These are phyloP conservation scores for Caenorhabditis inopinata DNA, from an alignment of 1,140 invertebrate genomes.

Conservation along the genomic window DNA sequence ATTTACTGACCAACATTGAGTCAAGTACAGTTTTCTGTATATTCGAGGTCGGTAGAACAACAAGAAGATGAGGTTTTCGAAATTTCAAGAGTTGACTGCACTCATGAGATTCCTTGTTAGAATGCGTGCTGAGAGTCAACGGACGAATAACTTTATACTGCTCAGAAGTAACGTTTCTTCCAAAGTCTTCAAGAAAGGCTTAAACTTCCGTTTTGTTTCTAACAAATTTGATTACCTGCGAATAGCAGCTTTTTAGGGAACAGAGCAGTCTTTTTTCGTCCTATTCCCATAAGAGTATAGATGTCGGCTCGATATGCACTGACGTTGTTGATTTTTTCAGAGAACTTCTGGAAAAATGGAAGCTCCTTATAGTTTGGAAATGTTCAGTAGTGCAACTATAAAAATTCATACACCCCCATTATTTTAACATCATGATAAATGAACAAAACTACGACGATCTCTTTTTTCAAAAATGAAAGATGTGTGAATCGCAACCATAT, in stretches of 20 bases:
- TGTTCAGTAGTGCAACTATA: too few species aligned
- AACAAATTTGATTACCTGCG: neutral
- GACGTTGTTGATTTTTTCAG: neutral
- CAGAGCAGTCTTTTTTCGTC: neutral
- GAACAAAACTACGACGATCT: too few species aligned
- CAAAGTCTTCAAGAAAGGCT: neutral
- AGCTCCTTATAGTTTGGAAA: too few species aligned
- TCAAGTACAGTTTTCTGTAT: neutral
- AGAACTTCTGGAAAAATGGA: conserved; percentile 1
- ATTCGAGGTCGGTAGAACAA: neutral
- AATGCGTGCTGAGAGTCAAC: neutral
- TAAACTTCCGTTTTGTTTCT: neutral
- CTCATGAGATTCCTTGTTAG: too few species aligned
- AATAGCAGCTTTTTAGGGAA: neutral
- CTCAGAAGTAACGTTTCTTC: neutral
- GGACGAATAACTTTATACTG: neutral
- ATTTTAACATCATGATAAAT: too few species aligned
- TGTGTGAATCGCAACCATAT: conserved; percentile 16
- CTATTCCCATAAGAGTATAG: neutral
- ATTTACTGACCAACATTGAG: neutral
- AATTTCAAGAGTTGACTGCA: neutral
- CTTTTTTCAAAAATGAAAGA: neutral
- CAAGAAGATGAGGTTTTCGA: neutral
- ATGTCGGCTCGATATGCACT: neutral
- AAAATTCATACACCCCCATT: too few species aligned